Evolutionary conservation across 2,113 vertebrate species (phyloP).

Genomic region (Syrrhaptes paradoxus): DNA sequence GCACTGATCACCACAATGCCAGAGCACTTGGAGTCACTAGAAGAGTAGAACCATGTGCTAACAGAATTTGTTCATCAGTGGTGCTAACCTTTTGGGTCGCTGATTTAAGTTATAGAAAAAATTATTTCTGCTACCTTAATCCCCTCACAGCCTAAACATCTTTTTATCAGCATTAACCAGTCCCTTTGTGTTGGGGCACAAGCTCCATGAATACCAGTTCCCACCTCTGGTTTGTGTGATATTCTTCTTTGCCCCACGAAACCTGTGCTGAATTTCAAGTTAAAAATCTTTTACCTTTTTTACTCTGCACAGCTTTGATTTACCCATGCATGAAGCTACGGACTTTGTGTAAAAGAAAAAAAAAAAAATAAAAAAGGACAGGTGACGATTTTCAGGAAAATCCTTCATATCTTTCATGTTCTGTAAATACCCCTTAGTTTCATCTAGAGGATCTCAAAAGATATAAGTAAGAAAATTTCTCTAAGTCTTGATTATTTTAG

Average conservation of each 20-base stretch:
- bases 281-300: background rate
- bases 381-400: background rate
- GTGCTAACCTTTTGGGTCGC: background rate
- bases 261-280: background rate
- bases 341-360: background rate
- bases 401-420: background rate
- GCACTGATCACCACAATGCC: background rate
- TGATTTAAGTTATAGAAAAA: background rate
- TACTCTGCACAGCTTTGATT: background rate
- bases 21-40: background rate
- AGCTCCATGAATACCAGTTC: background rate
- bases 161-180: background rate
- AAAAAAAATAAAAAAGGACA: background rate
- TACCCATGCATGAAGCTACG: fast-evolving
- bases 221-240: background rate
- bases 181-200: background rate
- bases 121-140: background rate
- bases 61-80: background rate
- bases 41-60: background rate
- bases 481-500: background rate
- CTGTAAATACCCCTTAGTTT: background rate
- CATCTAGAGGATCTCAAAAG: background rate
- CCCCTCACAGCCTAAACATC: background rate
- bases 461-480: background rate
- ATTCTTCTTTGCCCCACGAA: background rate